Evolutionary conservation across 2,113 vertebrate genomes (phyloP).

Genomic region (Carassius auratus): DNA sequence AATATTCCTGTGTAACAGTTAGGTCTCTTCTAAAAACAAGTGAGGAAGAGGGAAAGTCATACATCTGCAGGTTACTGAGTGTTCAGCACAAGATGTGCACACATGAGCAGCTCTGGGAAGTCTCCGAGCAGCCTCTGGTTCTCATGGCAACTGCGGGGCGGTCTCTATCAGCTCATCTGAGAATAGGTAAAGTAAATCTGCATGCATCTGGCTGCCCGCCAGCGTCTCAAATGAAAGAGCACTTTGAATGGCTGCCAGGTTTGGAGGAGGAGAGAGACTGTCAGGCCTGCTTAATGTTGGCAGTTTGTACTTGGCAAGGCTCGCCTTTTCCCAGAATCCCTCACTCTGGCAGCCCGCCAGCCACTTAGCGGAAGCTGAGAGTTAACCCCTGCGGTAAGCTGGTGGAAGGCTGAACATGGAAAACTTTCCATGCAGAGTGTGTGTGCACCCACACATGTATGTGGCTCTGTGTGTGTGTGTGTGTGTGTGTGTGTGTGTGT

Average conservation of each 20-base stretch:
- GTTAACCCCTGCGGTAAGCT: conserved; percentile 83
- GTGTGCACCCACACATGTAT: conserved; percentile 52
- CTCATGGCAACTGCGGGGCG: conserved; percentile 85
- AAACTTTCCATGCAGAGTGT: conserved; percentile 83
- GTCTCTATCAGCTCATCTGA: conserved; percentile 89
- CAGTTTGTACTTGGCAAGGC: conserved; percentile 86
- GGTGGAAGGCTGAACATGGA: conserved; percentile 71
- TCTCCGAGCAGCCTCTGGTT: conserved; percentile 84
- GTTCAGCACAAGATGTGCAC: conserved; percentile 51
- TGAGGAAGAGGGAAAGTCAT: conserved; percentile 47
- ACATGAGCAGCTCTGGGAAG: conserved; percentile 53
- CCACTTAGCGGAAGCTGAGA: conserved; percentile 88
- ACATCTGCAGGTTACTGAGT: conserved; percentile 57
- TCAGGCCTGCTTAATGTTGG: conserved; percentile 90
- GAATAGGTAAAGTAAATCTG: conserved; percentile 90
- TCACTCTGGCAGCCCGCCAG: conserved; percentile 80
- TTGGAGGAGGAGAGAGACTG: conserved; percentile 87
- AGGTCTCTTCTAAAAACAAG: conserved; percentile 1
- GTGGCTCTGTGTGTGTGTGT: not conserved
- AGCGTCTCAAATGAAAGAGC: conserved; percentile 91
- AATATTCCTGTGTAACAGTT: conserved; percentile 41
- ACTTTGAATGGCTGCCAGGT: conserved; percentile 91
- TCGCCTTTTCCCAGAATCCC: conserved; percentile 86
- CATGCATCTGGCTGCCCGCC: conserved; percentile 89
- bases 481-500: conserved; percentile 62